A percentile compares a stretch with the other conserved stretches of the same genome.
Conservation (phyloP, 2,888 invertebrate genomes). For the Andrena camellia region DNA sequence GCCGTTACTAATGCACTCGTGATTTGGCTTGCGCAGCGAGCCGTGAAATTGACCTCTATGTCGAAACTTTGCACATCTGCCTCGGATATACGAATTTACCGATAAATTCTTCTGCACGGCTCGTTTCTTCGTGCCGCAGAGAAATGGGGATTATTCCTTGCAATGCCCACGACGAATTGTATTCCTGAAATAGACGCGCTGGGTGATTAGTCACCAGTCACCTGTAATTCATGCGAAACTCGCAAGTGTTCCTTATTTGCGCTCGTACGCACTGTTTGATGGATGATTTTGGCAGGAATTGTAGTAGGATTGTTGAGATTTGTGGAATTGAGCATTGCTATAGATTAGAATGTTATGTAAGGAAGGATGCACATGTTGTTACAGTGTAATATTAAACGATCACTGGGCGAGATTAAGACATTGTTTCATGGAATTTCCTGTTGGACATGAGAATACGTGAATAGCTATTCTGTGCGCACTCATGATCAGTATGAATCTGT, state of each 20-base stretch:
- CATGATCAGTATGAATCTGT: background rate
- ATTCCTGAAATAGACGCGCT: background rate
- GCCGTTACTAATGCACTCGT: constrained; percentile 42
- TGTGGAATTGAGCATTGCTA: constrained; percentile 31
- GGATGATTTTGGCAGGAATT: constrained; percentile 19
- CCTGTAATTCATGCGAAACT: background rate
- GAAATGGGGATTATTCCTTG: background rate
- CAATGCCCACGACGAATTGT: background rate
- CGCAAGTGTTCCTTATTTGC: background rate
- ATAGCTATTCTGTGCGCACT: background rate
- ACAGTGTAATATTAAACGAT: constrained; percentile 44
- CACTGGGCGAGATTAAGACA: constrained; percentile 29
- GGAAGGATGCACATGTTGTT: constrained; percentile 29
- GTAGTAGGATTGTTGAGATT: constrained; percentile 16
- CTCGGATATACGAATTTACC: constrained; percentile 12
- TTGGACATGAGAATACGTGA: background rate
- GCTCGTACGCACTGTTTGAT: background rate
- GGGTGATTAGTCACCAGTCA: no score
- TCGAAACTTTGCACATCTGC: constrained; percentile 42
- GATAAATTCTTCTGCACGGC: background rate
- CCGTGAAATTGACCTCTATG: constrained; percentile 61
- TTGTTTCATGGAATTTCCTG: constrained; percentile 17
- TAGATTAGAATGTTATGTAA: constrained; percentile 49
- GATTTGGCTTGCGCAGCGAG: constrained; percentile 47
- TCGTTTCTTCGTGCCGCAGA: background rate